Conservation (phyloP, 2,888 invertebrate species). For the Chrysolina americana region DNA sequence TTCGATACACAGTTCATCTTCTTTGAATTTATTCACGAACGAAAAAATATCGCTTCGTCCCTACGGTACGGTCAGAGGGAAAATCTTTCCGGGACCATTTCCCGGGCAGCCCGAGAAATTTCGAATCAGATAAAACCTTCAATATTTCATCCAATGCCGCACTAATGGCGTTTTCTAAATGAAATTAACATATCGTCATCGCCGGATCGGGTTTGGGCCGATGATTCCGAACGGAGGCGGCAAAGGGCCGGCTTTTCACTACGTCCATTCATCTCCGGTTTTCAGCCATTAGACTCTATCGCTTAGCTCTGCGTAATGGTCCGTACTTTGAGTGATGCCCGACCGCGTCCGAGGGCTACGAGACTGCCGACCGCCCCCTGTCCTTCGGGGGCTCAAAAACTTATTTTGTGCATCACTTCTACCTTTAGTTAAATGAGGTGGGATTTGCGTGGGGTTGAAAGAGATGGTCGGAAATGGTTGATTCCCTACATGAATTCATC, state of each 20-base stretch:
- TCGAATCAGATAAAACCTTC: slow-evolving; percentile 41
- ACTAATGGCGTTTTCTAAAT: slow-evolving; percentile 51
- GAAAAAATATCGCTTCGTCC: neutral
- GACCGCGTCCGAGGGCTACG: neutral
- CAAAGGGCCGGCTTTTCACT: slow-evolving; percentile 55
- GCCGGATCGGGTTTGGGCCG: slow-evolving; percentile 62
- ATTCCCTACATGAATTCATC: neutral
- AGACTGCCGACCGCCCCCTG: neutral
- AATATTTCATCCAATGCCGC: slow-evolving; percentile 43
- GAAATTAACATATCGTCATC: slow-evolving; percentile 63
- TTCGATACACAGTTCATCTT: no score
- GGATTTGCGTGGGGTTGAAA: neutral
- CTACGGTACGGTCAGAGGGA: neutral
- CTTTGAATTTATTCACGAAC: neutral
- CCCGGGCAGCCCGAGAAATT: neutral
- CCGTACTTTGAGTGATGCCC: slow-evolving; percentile 58
- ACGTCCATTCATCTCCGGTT: slow-evolving; percentile 68
- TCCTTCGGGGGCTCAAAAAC: neutral
- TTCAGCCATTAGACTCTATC: slow-evolving; percentile 69
- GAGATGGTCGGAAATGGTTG: neutral
- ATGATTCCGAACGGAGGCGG: slow-evolving; percentile 64
- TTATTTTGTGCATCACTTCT: slow-evolving; percentile 9
- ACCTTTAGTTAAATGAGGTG: slow-evolving; percentile 19
- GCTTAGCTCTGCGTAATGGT: slow-evolving; percentile 67
- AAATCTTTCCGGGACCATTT: slow-evolving; percentile 7